A percentile compares a stretch with the other conserved stretches of the same genome.
phyloP scores from a whole-genome alignment of 2,888 invertebrate species.

The Apotomis capreana region DNA sequence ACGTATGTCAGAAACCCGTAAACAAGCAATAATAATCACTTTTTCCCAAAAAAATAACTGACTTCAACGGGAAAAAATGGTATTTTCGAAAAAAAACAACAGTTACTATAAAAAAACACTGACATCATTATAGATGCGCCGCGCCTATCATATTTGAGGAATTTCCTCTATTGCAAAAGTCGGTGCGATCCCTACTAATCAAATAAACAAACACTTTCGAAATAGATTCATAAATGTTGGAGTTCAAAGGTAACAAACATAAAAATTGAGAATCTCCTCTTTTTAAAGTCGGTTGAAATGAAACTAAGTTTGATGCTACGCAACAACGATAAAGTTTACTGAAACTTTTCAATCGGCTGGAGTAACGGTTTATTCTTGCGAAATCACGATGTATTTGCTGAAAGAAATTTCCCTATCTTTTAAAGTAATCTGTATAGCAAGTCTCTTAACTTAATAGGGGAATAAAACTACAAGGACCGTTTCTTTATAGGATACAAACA shows the following conservation, averaged over 20 bases:
- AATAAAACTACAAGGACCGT: conserved; percentile 22
- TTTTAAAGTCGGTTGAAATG: conserved; percentile 23
- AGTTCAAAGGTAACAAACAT: no score
- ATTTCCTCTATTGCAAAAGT: no score
- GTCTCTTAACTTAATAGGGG: neutral
- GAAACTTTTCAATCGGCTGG: conserved; percentile 46
- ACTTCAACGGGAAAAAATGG: no score
- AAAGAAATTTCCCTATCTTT: neutral
- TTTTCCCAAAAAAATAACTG: no score
- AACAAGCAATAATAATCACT: conserved; percentile 39
- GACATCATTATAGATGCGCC: no score
- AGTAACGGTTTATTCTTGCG: conserved; percentile 16
- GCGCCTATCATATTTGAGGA: no score
- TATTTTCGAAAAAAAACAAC: no score
- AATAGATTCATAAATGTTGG: no score
- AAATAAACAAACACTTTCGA: no score
- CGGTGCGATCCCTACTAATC: no score
- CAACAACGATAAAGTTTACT: conserved; percentile 20
- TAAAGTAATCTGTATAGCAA: conserved; percentile 8
- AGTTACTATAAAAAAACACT: no score
- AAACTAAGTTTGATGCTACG: conserved; percentile 42
- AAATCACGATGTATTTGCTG: conserved; percentile 13
- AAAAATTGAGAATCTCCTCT: no score
- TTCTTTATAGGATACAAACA: conserved; percentile 30
- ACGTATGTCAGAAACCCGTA: conserved; percentile 12